Evolutionary conservation across 2,797 vertebrate genomes (phyloP).

Genomic region (Denticeps clupeoides): DNA sequence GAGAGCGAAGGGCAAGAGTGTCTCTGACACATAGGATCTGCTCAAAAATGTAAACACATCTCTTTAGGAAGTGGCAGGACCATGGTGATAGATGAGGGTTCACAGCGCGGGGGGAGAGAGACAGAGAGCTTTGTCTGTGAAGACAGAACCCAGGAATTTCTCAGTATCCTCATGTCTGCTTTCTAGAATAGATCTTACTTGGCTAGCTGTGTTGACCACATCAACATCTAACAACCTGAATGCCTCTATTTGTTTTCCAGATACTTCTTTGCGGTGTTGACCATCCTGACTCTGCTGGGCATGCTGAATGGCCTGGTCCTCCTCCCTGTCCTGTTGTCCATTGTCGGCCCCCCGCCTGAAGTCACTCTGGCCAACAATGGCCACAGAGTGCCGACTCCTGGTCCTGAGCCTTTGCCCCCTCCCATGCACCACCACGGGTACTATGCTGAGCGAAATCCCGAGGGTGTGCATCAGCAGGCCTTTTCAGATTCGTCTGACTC

Average conservation of each 20-base stretch:
- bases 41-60: constrained; percentile 46
- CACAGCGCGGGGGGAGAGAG: constrained; percentile 30
- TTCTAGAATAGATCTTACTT: too few relatives aligned
- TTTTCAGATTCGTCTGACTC: constrained; percentile 68
- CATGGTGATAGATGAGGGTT: constrained; percentile 47
- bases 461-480: constrained; percentile 42
- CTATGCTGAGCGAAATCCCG: constrained; percentile 48
- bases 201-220: too few relatives aligned
- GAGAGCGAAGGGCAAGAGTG: constrained; percentile 17
- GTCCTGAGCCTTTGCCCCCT: constrained; percentile 53
- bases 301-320: constrained; percentile 89
- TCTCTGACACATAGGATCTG: constrained; percentile 39
- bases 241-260: constrained; percentile 39
- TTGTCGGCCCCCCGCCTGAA: constrained; percentile 87
- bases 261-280: constrained; percentile 92
- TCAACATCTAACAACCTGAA: not conserved
- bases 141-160: constrained; percentile 33
- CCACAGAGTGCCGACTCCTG: constrained; percentile 52
- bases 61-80: constrained; percentile 42
- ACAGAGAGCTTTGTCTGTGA: constrained; percentile 9
- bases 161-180: constrained; percentile 5
- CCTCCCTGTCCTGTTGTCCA: constrained; percentile 83
- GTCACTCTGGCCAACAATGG: constrained; percentile 52
- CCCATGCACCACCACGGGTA: constrained; percentile 66
- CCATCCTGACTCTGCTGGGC: constrained; percentile 83